Evolutionary conservation across 2,113 vertebrate species (phyloP).

Genomic region (Stictonetta naevosa): DNA sequence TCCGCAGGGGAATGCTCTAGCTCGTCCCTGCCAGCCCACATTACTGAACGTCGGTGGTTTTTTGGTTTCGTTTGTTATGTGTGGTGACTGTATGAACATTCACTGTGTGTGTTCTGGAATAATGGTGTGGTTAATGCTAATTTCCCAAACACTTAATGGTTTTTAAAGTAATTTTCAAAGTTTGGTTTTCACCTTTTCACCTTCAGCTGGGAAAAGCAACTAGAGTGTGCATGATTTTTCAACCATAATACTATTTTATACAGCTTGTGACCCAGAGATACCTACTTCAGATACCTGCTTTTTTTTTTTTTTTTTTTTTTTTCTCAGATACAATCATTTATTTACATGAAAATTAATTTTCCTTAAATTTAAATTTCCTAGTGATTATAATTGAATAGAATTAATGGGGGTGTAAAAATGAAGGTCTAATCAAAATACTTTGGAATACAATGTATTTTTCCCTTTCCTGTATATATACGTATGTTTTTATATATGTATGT

Average conservation of each 20-base stretch:
- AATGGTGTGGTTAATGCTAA: slow-evolving; percentile 21
- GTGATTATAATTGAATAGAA: neutral
- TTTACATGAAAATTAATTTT: neutral
- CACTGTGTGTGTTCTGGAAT: neutral
- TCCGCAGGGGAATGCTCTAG: neutral
- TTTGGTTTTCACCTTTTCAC: neutral
- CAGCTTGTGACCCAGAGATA: neutral
- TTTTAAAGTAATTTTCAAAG: slow-evolving; percentile 23
- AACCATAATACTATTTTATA: neutral
- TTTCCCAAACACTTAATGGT: neutral
- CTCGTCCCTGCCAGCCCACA: slow-evolving; percentile 36
- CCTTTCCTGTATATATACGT: neutral
- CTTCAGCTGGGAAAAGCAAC: neutral
- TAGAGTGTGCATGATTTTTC: neutral
- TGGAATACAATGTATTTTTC: neutral
- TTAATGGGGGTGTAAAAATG: neutral
- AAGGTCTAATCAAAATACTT: neutral
- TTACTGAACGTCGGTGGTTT: neutral
- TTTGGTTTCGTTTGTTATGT: neutral
- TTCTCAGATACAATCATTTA: neutral
- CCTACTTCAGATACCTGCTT: neutral
- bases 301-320: neutral
- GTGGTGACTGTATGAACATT: slow-evolving; percentile 1
- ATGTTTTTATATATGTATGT: neutral
- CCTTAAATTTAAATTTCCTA: neutral